Evolutionary conservation across 1,140 invertebrate species (phyloP), one percentile per base, ranked within the genome.

Genomic region (Harlomillsia oculata): DNA sequence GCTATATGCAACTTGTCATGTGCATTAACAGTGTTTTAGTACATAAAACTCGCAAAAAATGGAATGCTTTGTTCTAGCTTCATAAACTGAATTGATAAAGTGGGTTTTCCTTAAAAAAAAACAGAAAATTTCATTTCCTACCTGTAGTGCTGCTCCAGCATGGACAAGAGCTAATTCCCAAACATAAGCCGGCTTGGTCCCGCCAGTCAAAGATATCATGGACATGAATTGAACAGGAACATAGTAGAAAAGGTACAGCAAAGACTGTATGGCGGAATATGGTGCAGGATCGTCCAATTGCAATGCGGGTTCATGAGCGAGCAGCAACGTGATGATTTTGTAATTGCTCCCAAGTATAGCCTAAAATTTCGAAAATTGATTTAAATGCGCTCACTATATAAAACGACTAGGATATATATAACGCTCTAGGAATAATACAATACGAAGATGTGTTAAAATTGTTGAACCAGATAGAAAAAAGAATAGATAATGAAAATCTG

Each of bases 131-230:
- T n/a, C n/a, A n/a, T n/a, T n/a, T n/a, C 43, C 44, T 52, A 65
- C 63, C 41, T 65, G 63, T 25, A 62, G 11, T 21, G 59, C 30
- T 6, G 53, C 28, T 26, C 64, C 64, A 25, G 64, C 64, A 34
- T 60, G 49, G 2, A 65, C 28, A 11, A 62, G 28, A n/a, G 57
- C 56, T 32, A 59, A 25, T 37, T 65, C 64, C 60, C 60, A 65
- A 13, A 62, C 25, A 43, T 49, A 65, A 3, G 25, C 21, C 26
- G 60, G 57, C 20, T 58, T 58, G 6, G 20, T n/a, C 20, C 3
- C 32, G 20, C 28, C 30, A 23, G 55, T 20, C n/a, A 46, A 16
- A 48, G 56, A 65, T 13, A 28, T 34, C 1, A 57, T 23, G 20
- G 36, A 51, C 18, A 62, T 16, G 3, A 39, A 25, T 30, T 62